Evolutionary conservation across 1,140 invertebrate species (phyloP), one percentile per base, ranked within the genome.

Genomic region (Brachionus manjavacas): DNA sequence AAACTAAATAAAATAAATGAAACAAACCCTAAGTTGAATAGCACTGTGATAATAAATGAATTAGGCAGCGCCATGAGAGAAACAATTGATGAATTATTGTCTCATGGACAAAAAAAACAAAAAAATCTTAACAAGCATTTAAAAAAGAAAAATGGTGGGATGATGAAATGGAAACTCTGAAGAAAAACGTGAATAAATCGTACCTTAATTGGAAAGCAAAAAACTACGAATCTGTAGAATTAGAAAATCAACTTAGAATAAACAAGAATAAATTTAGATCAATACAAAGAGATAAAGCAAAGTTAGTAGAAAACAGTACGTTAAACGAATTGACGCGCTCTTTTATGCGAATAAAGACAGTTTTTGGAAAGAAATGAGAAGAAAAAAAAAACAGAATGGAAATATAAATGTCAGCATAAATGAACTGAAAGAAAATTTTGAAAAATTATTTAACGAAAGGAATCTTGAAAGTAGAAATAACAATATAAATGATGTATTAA

Each of bases 81-180:
- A 39, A 31, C 68, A 12, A 72, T 72, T 3, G 35, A 39, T n/a
- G 35, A 72, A 72, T 14, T n/a, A 14, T 14, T 31, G 16, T 39
- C 7, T 14, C 7, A 41, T n/a, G 7, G 4, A 12, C 14, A 72
- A 72, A 12, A 72, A 14, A 23, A 39, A 39, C 14, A 41, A 14
- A 14, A 41, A 12, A 72, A 14, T 28, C 28, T 28, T 7, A 72
- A 72, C 20, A 72, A 72, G 39, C 68, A 72, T 16, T 3, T 14
- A 72, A 72, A 72, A 39, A 35, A n/a, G 39, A 72, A 72, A 41
- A 39, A 72, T 72, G 68, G 68, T 72, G 28, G 31, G 68, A 72
- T 41, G 39, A 72, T n/a, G 68, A 72, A 72, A 72, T 72, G 68
- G 39, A 72, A 41, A 35, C 0, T n/a, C 20, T 72, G 14, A 72